Conservation (phyloP, 2,113 vertebrate genomes). For the Brachyhypopomus occidentalis region DNA sequence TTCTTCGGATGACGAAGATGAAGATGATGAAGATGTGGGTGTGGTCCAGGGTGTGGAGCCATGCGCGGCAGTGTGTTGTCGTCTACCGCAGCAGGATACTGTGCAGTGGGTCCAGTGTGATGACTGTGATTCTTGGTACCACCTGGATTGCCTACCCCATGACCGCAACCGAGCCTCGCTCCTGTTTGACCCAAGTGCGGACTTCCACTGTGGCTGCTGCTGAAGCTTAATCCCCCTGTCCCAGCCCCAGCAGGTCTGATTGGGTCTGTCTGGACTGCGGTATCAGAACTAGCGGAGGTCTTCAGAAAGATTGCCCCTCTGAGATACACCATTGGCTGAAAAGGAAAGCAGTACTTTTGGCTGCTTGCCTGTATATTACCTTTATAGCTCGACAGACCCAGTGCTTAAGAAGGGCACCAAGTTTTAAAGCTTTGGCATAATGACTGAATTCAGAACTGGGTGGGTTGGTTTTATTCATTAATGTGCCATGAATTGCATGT, state of each 20-base stretch:
- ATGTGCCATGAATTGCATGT: not conserved
- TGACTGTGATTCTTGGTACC: slow-evolving; percentile 84
- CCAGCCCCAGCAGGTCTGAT: not conserved
- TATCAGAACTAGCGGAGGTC: not conserved
- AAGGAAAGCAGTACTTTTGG: not conserved
- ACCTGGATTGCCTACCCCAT: slow-evolving; percentile 77
- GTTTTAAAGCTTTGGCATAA: not conserved
- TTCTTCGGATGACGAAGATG: slow-evolving; percentile 57
- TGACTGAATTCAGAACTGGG: not conserved
- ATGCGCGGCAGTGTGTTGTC: slow-evolving; percentile 75
- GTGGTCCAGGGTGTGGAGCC: slow-evolving; percentile 64
- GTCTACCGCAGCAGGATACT: slow-evolving; percentile 81
- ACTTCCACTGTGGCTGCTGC: slow-evolving; percentile 82
- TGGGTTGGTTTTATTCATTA: not conserved
- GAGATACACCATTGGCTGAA: not conserved
- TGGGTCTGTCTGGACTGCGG: not conserved
- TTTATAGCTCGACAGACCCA: not conserved
- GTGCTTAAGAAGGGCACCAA: too few relatives aligned
- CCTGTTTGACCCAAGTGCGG: slow-evolving; percentile 73
- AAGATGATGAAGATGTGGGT: slow-evolving; percentile 52
- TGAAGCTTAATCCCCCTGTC: slow-evolving; percentile 42
- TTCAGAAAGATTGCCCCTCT: not conserved
- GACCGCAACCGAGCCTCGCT: slow-evolving; percentile 71
- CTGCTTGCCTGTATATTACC: not conserved
- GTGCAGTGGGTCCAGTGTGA: slow-evolving; percentile 90